Base-by-base conservation (phyloP, 2,888 invertebrate species). In the Thelaira solivaga region DNA sequence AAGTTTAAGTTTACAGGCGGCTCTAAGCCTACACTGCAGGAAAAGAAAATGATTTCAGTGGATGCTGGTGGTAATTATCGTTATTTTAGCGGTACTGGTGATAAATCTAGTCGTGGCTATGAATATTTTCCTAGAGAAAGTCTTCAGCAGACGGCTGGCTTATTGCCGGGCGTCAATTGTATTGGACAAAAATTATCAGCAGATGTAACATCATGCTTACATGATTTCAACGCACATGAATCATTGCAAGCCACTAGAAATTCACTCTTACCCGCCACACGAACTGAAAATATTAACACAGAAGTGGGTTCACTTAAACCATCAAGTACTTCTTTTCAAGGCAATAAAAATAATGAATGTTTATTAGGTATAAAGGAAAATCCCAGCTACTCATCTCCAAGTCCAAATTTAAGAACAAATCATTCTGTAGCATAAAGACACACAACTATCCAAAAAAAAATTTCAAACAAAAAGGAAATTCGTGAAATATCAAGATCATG, bases 1-100 rank as follows among this genome's bases (percentile, higher is more conserved):
- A 97, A 97, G 88, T 97, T 97, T 86, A 97, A 97, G 87, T 96
- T 97, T 86, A 96, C 96, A 0, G 96, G 96, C 0, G 97, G 97
- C 6, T 95, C 96, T 0, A 95, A 96, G 81, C 97, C 97, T 0
- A 94, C 94, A 72, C 86, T 97, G 53, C 96, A 97, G 86, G 96
- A 97, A 85, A 97, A 97, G 89, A 97, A 97, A 88, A 96, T 96
- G 93, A 90, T 97, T 0, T 96, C 96, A 0, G 96, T 97, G 0
- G 96, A 96, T 86, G 93, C 96, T 0, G 96, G 95, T 1, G 96
- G 96, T 0, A 96, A 96, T 85, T 96, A 96, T 82, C 90, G 94
- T 24, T 96, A 96, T 84, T 96, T 95, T 88, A 95, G 94, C 83
- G 95, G 96, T 0, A 95, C 95, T 0, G 95, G 95, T 0, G 94